Conservation (phyloP, 2,113 vertebrate species). For the Ammodytes marinus region DNA sequence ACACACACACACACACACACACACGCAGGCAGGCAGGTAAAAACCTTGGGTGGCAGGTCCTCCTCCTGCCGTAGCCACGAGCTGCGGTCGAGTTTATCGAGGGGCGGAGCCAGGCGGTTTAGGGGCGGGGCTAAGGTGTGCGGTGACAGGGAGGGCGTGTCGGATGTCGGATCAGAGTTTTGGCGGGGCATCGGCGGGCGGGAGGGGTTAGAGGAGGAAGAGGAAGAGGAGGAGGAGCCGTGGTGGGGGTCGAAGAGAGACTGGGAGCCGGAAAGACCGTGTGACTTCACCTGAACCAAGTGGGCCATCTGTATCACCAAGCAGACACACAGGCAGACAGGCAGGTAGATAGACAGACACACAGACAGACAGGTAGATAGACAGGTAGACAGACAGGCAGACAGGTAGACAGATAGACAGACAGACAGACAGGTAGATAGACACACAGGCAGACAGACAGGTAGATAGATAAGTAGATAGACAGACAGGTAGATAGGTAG, state of each 20-base stretch:
- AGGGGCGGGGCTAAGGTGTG: conserved; percentile 94
- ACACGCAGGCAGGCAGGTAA: too few relatives aligned
- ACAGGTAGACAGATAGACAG: too few relatives aligned
- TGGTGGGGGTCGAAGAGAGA: conserved; percentile 97
- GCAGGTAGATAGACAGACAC: too few relatives aligned
- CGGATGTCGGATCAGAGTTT: conserved; percentile 99
- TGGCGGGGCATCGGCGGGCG: conserved; percentile 97
- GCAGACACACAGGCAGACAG: too few relatives aligned
- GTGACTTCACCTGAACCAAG: conserved; percentile 96
- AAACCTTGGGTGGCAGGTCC: conserved; percentile 99
- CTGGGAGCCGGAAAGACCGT: conserved; percentile 97
- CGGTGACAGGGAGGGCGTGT: conserved; percentile 96
- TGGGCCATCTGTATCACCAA: conserved; percentile 92
- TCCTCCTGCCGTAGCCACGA: conserved; percentile 99
- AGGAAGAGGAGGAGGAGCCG: conserved; percentile 94
- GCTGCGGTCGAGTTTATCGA: conserved; percentile 95
- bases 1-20: too few relatives aligned
- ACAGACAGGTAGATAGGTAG: too few relatives aligned
- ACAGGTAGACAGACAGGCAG: too few relatives aligned
- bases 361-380: too few relatives aligned
- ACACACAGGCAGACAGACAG: too few relatives aligned
- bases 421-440: too few relatives aligned
- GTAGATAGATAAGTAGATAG: too few relatives aligned
- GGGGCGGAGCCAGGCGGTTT: conserved; percentile 88
- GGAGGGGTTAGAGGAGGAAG: conserved; percentile 93